Percentiles rank a stretch among this genome's conserved stretches.
phyloP scores from a whole-genome alignment of 1,140 invertebrate genomes.

The Piezodorus guildinii region DNA sequence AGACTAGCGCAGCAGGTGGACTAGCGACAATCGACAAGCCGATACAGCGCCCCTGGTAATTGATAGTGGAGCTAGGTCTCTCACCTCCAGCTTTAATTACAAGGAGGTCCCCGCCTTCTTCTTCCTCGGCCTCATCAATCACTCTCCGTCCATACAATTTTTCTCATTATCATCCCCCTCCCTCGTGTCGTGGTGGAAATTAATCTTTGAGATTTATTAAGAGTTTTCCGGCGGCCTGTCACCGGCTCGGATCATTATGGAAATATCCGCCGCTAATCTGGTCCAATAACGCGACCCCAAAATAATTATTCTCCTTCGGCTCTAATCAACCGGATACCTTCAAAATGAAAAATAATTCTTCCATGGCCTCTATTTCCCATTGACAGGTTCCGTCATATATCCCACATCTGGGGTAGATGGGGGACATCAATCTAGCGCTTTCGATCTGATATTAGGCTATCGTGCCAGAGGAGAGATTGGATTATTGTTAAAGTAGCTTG shows the following conservation, averaged over 20 bases:
- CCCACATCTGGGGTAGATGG: background rate
- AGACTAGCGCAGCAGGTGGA: too few relatives aligned
- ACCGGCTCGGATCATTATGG: slow-evolving; percentile 3
- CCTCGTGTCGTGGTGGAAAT: background rate
- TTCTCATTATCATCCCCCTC: background rate
- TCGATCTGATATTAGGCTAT: background rate
- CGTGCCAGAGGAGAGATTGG: too few relatives aligned
- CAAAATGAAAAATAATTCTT: slow-evolving; percentile 4
- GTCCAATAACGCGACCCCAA: background rate
- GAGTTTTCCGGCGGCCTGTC: background rate
- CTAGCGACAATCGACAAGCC: too few relatives aligned
- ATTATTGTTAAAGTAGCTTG: too few relatives aligned
- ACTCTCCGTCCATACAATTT: slow-evolving; percentile 7
- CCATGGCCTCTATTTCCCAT: background rate
- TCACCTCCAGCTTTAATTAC: background rate
- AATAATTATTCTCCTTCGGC: slow-evolving; percentile 1
- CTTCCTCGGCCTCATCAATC: background rate
- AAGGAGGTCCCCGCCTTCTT: too few relatives aligned
- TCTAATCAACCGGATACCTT: background rate
- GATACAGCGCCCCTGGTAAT: too few relatives aligned
- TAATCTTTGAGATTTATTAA: slow-evolving; percentile 11
- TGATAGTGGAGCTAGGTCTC: too few relatives aligned
- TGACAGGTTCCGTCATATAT: background rate
- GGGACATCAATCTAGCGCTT: background rate
- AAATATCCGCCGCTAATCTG: slow-evolving; percentile 2